phyloP scores from a whole-genome alignment of 2,888 invertebrate genomes.

The Agrotis ipsilon region DNA sequence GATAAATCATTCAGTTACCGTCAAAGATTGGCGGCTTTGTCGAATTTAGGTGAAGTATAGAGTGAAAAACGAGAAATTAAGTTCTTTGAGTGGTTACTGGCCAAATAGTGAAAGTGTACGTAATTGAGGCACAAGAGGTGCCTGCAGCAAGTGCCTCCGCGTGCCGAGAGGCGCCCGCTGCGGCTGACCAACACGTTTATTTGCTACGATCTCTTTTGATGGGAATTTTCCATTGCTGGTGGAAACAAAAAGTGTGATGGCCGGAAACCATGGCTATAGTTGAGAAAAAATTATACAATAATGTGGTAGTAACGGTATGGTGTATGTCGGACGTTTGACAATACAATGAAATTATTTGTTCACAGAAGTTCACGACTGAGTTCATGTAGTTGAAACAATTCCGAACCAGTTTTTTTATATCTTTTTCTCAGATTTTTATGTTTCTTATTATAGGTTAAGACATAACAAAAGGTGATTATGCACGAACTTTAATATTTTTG shows the following conservation, averaged over 20 bases:
- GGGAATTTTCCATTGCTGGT: constrained; percentile 13
- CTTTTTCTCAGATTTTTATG: background rate
- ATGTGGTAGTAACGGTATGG: background rate
- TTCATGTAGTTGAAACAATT: constrained; percentile 4
- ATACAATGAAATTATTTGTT: constrained; percentile 16
- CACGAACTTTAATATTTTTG: no score
- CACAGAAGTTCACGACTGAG: background rate
- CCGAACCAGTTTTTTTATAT: background rate
- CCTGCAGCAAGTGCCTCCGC: constrained; percentile 49
- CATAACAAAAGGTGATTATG: no score
- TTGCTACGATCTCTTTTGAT: constrained; percentile 30
- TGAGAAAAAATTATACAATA: constrained; percentile 3
- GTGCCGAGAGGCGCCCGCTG: constrained; percentile 15
- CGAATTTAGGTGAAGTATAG: constrained; percentile 49
- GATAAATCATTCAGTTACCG: constrained; percentile 35
- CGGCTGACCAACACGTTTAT: constrained; percentile 12
- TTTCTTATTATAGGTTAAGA: no score
- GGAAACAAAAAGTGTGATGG: constrained; percentile 24
- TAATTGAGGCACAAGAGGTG: constrained; percentile 65
- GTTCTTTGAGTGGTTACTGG: constrained; percentile 66
- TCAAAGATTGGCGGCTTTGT: constrained; percentile 33
- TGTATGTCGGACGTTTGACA: constrained; percentile 1
- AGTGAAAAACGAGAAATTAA: constrained; percentile 60
- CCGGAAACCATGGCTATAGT: background rate
- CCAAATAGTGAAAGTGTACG: constrained; percentile 79